Evolutionary conservation across 2,797 vertebrate species (phyloP).

Genomic region (Eptatretus atami): DNA sequence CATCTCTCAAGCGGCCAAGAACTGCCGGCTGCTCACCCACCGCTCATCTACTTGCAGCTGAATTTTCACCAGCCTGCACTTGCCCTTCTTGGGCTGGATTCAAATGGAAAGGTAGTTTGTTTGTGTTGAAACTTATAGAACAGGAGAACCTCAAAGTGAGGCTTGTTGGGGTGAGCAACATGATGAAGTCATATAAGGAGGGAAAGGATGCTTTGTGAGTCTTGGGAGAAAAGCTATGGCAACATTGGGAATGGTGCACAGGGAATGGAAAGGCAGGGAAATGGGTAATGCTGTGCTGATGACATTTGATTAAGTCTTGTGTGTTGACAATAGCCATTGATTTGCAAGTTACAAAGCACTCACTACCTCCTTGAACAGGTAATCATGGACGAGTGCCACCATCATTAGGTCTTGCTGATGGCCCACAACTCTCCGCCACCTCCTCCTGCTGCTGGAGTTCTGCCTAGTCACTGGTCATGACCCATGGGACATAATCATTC

Average conservation of each 20-base stretch:
- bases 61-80: conserved; percentile 81
- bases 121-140: too few relatives aligned
- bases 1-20: conserved; percentile 37
- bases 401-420: conserved; percentile 34
- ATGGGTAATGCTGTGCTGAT: too few relatives aligned
- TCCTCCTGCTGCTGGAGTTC: conserved; percentile 74
- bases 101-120: conserved; percentile 40
- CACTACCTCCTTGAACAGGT: conserved; percentile 19
- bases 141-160: too few relatives aligned
- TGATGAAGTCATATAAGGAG: too few relatives aligned
- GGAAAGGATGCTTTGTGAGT: too few relatives aligned
- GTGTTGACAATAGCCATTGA: too few relatives aligned
- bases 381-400: conserved; percentile 67
- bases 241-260: too few relatives aligned
- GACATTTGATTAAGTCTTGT: too few relatives aligned
- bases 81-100: conserved; percentile 58
- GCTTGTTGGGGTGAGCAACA: too few relatives aligned
- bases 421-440: conserved; percentile 35
- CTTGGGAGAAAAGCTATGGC: too few relatives aligned
- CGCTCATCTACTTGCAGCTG: conserved; percentile 65
- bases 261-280: too few relatives aligned
- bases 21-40: conserved; percentile 19
- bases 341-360: too few relatives aligned
- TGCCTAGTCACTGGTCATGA: conserved; percentile 95
- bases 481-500: conserved; percentile 90